Evolutionary conservation across 53 echinoderm and acorn worm species (phyloP).

Genomic region (Holothuria leucospilota): DNA sequence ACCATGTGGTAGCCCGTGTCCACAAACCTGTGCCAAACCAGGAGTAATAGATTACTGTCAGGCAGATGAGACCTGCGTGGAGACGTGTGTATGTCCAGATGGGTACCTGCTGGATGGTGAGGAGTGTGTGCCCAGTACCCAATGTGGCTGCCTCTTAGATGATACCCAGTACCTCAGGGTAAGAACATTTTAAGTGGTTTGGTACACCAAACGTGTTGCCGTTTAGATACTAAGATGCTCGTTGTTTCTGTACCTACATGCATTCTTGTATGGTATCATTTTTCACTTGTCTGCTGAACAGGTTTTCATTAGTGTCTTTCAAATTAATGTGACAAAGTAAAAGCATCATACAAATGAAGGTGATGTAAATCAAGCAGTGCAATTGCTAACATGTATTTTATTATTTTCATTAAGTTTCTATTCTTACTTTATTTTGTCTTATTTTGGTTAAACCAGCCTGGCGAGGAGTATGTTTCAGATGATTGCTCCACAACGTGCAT

Average conservation of each 20-base stretch:
- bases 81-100: slow-evolving; percentile 75
- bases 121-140: slow-evolving; percentile 65
- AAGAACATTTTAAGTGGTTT: background rate
- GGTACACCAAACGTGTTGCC: too few species aligned
- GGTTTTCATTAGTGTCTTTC: too few species aligned
- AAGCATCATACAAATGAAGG: too few species aligned
- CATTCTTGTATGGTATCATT: too few species aligned
- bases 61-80: slow-evolving; percentile 55
- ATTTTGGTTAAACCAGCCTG: slow-evolving; percentile 23
- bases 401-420: too few species aligned
- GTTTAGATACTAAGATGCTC: too few species aligned
- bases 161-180: slow-evolving; percentile 67
- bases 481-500: slow-evolving; percentile 56
- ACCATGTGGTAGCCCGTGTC: slow-evolving; percentile 63
- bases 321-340: too few species aligned
- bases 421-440: background rate
- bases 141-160: slow-evolving; percentile 75
- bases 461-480: slow-evolving; percentile 48
- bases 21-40: slow-evolving; percentile 58
- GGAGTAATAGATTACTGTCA: slow-evolving; percentile 55
- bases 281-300: too few species aligned
- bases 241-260: too few species aligned
- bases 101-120: slow-evolving; percentile 64
- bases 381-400: too few species aligned
- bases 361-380: too few species aligned